A percentile compares a stretch with the other conserved stretches of the same genome.
phyloP scores from a whole-genome alignment of 2,113 vertebrate species.

The Otolemur garnettii region DNA sequence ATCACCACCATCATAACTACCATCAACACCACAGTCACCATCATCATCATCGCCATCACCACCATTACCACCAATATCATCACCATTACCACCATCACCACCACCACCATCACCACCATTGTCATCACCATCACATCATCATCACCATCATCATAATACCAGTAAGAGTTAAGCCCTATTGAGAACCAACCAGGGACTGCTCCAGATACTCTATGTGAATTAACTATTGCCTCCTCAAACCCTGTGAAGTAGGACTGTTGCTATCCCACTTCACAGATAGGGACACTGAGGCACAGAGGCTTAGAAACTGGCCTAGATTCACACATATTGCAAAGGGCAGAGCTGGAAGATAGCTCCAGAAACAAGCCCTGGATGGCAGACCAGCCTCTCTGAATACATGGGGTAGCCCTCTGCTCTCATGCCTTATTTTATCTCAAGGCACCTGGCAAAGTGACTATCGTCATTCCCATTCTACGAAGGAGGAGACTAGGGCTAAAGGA shows the following conservation, averaged over 20 bases:
- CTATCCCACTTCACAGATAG: neutral
- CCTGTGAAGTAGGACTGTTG: neutral
- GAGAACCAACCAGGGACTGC: neutral
- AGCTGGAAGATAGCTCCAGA: neutral
- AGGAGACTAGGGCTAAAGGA: neutral
- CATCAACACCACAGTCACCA: neutral
- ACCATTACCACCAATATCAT: fast-evolving
- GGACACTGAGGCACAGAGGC: neutral
- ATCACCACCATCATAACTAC: fast-evolving
- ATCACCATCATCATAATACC: neutral
- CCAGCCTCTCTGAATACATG: neutral
- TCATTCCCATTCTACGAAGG: neutral
- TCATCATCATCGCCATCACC: fast-evolving
- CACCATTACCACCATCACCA: fast-evolving
- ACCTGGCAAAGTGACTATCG: neutral
- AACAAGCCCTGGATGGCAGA: neutral
- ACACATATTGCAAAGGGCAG: neutral
- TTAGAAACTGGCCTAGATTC: neutral
- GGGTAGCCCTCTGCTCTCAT: neutral
- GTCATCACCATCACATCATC: fast-evolving
- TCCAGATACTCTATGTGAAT: fast-evolving
- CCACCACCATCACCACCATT: fast-evolving
- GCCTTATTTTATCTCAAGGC: neutral
- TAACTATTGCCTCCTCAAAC: fast-evolving
- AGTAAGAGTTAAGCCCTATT: fast-evolving